Base-by-base conservation (phyloP, 2,113 vertebrate genomes). In the Dromaius novaehollandiae region DNA sequence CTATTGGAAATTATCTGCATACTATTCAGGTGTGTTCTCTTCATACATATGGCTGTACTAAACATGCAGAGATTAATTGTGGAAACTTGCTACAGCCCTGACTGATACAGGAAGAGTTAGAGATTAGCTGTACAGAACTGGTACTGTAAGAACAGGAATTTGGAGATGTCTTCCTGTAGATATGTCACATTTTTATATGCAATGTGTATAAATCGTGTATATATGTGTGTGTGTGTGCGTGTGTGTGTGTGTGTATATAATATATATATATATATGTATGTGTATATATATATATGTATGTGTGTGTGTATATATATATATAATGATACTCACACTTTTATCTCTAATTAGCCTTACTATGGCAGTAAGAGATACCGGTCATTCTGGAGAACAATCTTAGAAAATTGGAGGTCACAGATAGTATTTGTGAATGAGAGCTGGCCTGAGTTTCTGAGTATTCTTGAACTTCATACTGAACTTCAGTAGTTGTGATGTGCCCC, bases 401-500 rank as follows among this genome's bases (percentile, higher is more conserved):
- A 83, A 68, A 51, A 38, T 2, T 38, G 46, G 32, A 74, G 48
- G 19, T 74, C 26, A 21, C 44, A 34, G 71, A 46, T n/a, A 25
- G n/a, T 6, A n/a, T 63, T 83, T 87, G 70, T 60, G 58, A 71
- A 19, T 65, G 34, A 66, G 34, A 71, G 51, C 16, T 90, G 51
- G 7, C 40, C 50, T 22, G 44, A n/a, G 30, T 83, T 44, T 42
- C 61, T 56, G 46, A 38, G 4, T 80, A 30, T 51, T 44, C 0
- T 0, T 83, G 84, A 36, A 18, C 0, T 1, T 36, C 48, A 11
- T 24, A 7, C 0, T 0, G 68, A 44, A 18, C 53, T 60, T 60
- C 11, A 26, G n/a, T 1, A 0, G 14, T 70, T 81, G 76, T 51
- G 55, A 17, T 51, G 55, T 76, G 40, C 20, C 26, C 7, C 55